Base-by-base conservation (phyloP, 2,888 invertebrate genomes). In the Ichneumon xanthorius region DNA sequence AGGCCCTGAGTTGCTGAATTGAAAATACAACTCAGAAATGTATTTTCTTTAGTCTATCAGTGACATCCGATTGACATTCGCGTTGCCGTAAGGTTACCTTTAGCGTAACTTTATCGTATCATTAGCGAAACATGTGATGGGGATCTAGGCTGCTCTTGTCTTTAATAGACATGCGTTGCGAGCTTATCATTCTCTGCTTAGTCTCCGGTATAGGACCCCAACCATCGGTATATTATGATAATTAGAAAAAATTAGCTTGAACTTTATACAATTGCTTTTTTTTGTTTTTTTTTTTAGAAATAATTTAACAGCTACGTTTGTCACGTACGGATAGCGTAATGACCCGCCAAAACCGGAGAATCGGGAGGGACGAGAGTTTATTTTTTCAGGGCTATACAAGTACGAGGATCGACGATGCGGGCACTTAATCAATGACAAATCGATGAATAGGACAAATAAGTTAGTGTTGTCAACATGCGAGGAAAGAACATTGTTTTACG, bases 181-280 rank as follows among this genome's bases (percentile, higher is more conserved):
- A 72, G 71, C 73, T 76, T 67, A 61, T 48, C 63, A 53, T 71
- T 81, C 53, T 55, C 11, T 30, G 70, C 70, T 70, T 58, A 67
- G 75, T 48, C 78, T 33, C 65, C 73, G 40, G 19, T 67, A 58
- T 75, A 53, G 26, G 75, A 75, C 45, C 48, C 16, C 40, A 45
- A 82, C 76, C 78, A 61, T 65, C 72, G 40, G 68, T 82, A 70
- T 72, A 55, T 71, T 63, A 73, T 50, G 73, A 37, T 87, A 86
- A 87, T 86, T 87, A 88, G 86, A 88, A 88, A 86, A 86, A 88
- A 87, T 88, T 85, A 87, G 83, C 84, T 84, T 67, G 80, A 83
- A 86, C 82, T 87, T 88, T 88, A 86, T 88, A 88, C 88, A 87
- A 88, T 88, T 81, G 48, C 26, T 75, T 33, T 53, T 22, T 65